Percentiles rank a stretch among this genome's conserved stretches.
These are phyloP conservation scores for Tauraco hartlaubi DNA, from an alignment of 2,797 vertebrate species.

Conservation along the genomic window DNA sequence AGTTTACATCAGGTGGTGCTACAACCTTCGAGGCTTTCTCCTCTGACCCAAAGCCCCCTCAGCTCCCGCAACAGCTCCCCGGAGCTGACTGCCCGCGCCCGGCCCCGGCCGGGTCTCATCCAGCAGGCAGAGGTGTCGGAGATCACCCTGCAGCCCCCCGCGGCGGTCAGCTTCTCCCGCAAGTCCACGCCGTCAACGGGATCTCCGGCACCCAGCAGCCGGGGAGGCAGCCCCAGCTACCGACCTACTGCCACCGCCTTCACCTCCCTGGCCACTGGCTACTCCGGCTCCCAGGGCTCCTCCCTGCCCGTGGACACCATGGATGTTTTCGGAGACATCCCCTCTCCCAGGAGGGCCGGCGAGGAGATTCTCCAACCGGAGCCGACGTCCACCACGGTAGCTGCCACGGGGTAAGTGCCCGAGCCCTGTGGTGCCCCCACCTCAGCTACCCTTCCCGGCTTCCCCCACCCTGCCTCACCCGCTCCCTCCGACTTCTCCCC, in stretches of 20 bases:
- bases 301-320: constrained; percentile 88
- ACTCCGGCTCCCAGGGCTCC: constrained; percentile 89
- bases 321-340: constrained; percentile 94
- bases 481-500: constrained; percentile 52
- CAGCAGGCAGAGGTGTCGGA: constrained; percentile 94
- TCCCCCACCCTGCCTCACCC: constrained; percentile 57
- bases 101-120: constrained; percentile 93
- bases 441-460: not conserved
- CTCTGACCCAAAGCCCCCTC: constrained; percentile 97
- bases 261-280: constrained; percentile 91
- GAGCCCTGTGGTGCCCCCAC: not conserved
- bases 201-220: constrained; percentile 91
- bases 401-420: constrained; percentile 96
- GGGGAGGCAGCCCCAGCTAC: constrained; percentile 88
- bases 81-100: constrained; percentile 93
- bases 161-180: constrained; percentile 92
- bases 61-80: constrained; percentile 96
- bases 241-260: constrained; percentile 91
- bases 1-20: constrained; percentile 98
- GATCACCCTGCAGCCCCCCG: constrained; percentile 93
- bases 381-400: constrained; percentile 90
- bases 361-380: constrained; percentile 98
- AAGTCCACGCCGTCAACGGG: constrained; percentile 93
- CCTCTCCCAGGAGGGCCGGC: constrained; percentile 92
- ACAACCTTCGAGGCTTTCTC: constrained; percentile 96